Evolutionary conservation across 2,888 invertebrate species (phyloP).

Genomic region (Anodontia alba): DNA sequence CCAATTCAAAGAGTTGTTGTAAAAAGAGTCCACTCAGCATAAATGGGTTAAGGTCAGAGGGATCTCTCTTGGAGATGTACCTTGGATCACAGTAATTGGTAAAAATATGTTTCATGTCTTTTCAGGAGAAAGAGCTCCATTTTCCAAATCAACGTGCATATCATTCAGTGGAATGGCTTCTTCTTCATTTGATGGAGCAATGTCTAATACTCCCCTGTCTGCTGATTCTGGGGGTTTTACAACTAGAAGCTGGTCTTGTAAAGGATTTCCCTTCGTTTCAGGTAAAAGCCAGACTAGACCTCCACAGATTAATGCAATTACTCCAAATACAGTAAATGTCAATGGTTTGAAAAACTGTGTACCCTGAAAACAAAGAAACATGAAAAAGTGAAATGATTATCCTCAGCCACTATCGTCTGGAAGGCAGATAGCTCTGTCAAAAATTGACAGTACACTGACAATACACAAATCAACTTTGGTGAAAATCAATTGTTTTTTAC

Average conservation of each 20-base stretch:
- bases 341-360: slow-evolving; percentile 53
- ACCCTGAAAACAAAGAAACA: slow-evolving; percentile 36
- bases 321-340: slow-evolving; percentile 80
- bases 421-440: too few species aligned
- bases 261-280: slow-evolving; percentile 76
- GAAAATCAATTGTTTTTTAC: too few species aligned
- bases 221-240: background rate
- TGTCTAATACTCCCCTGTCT: background rate
- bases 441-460: too few species aligned
- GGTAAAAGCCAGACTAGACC: slow-evolving; percentile 73
- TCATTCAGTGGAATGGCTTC: slow-evolving; percentile 10
- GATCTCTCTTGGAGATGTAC: too few species aligned
- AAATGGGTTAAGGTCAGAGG: too few species aligned
- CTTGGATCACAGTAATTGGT: too few species aligned
- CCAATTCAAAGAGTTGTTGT: too few species aligned
- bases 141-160: background rate
- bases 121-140: background rate
- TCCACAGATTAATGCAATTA: slow-evolving; percentile 74
- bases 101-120: too few species aligned
- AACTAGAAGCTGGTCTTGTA: slow-evolving; percentile 61
- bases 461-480: too few species aligned
- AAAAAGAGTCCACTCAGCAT: too few species aligned
- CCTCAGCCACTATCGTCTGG: too few species aligned
- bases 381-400: too few species aligned
- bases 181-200: background rate